Evolutionary conservation across 2,888 invertebrate species (phyloP).

Genomic region (Notodonta ziczac): DNA sequence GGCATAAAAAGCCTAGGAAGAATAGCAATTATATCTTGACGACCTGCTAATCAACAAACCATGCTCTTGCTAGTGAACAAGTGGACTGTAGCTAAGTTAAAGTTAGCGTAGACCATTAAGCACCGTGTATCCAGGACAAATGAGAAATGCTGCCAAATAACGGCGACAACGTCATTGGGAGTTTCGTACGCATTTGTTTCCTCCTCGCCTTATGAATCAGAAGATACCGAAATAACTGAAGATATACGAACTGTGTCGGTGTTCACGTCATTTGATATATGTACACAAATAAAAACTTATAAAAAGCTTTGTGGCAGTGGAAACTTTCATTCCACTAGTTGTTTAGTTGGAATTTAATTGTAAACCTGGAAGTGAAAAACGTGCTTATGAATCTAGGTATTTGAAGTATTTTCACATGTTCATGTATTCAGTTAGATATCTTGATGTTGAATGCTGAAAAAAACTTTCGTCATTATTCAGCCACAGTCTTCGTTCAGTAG

Average conservation of each 20-base stretch:
- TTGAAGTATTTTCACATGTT: no score
- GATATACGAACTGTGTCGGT: constrained; percentile 47
- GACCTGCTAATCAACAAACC: no score
- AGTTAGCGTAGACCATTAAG: neutral
- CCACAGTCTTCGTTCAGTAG: no score
- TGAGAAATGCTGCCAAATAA: constrained; percentile 29
- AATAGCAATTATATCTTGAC: no score
- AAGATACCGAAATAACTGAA: constrained; percentile 52
- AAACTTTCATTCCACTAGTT: constrained; percentile 12
- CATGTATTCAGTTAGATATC: no score
- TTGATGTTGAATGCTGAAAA: no score
- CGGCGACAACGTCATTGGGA: constrained; percentile 34
- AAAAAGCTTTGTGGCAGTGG: constrained; percentile 36
- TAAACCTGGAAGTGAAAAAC: constrained; percentile 11
- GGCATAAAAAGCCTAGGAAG: no score
- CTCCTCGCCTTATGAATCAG: constrained; percentile 53
- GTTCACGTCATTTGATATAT: constrained; percentile 46
- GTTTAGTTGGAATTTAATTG: constrained; percentile 10
- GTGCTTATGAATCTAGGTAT: neutral
- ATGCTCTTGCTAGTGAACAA: no score
- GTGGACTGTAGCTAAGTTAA: no score
- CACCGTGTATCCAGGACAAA: constrained; percentile 20
- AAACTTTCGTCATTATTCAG: no score
- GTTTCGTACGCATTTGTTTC: constrained; percentile 42
- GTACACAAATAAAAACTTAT: constrained; percentile 40